Evolutionary conservation across 37 sponge, comb jelly and placozoan species (phyloP).

Genomic region (Amphimedon queenslandica): DNA sequence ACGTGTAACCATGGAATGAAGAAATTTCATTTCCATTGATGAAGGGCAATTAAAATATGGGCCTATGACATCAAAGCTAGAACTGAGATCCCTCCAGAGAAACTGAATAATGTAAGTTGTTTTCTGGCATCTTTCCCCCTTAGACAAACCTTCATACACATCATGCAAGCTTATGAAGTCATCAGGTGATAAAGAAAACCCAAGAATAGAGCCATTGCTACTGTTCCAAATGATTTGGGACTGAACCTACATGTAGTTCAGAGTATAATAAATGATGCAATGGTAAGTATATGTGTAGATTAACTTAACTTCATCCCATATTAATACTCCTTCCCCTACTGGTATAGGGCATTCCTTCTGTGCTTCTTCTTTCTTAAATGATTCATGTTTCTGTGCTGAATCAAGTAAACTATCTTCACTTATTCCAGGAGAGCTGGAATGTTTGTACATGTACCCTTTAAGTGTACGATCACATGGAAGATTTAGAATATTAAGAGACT

Average conservation of each 20-base stretch:
- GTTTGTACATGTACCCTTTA: conserved; percentile 9
- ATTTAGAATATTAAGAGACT: conserved; percentile 9
- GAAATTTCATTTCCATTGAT: conserved; percentile 16
- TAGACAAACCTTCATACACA: conserved; percentile 9
- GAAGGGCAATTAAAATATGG: conserved; percentile 27
- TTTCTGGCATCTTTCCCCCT: conserved; percentile 11
- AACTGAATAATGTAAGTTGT: conserved; percentile 31
- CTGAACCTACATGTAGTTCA: neutral
- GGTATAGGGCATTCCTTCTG: neutral
- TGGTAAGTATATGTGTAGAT: neutral
- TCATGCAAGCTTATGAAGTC: conserved; percentile 18
- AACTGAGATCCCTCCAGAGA: conserved; percentile 19
- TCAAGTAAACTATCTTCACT: conserved; percentile 14
- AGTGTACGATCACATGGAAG: conserved; percentile 14
- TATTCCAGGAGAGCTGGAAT: conserved; percentile 15
- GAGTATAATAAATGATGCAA: neutral
- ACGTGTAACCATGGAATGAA: neutral
- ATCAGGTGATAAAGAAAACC: conserved; percentile 25
- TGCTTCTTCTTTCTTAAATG: neutral
- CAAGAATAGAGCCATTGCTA: conserved; percentile 6
- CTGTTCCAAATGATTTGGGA: conserved; percentile 25
- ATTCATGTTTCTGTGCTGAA: neutral
- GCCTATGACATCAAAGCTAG: conserved; percentile 25
- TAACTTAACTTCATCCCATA: conserved; percentile 31
- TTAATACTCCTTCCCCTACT: conserved; percentile 19